Base-by-base conservation (phyloP, 2,113 vertebrate species). In the Lycaon pictus region DNA sequence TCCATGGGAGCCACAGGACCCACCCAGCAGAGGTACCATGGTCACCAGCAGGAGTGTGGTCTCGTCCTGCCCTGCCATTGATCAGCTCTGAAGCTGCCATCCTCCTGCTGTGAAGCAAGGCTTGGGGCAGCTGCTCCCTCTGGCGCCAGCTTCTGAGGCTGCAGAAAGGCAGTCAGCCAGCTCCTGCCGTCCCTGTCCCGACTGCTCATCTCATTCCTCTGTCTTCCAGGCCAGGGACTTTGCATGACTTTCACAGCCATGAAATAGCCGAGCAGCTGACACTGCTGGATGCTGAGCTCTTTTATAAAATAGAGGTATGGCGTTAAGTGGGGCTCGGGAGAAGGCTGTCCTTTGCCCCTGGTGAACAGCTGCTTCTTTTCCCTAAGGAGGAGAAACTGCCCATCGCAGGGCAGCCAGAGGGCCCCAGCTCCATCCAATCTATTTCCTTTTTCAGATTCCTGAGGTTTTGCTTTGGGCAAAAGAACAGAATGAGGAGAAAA, bases 401-500 rank as follows among this genome's bases (percentile, higher is more conserved):
- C 8, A 0, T 20, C 80, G 0, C 3, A 1, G 80, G 77, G 88
- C 27, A 53, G 74, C 55, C 25, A 0, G 16, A 58, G 27, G 48
- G 13, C 76, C 37, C 1, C 58, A 9, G 35, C 2, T 93, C 88
- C 62, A 63, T 2, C 83, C 37, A 58, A 8, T 25, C 71, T 53
- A 17, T 86, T 53, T 96, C 89, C 60, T 51, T 71, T 3, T 67
- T 2, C 96, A 99, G 99, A 99, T 99, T 90, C 99, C 99, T 0
- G 99, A 99, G 98, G 99, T 99, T 92, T 98, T 99, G 97, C 99
- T 99, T 72, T 99, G 99, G 99, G 99, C 99, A 0, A 99, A 99
- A 98, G 99, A 99, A 97, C 99, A 99, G 98, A 99, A 99, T 35
- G 99, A 99, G 97, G 99, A 99, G 98, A 99, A 99, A 98, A 99